phyloP scores from a whole-genome alignment of 2,888 invertebrate genomes.

The Chouioia cunea region DNA sequence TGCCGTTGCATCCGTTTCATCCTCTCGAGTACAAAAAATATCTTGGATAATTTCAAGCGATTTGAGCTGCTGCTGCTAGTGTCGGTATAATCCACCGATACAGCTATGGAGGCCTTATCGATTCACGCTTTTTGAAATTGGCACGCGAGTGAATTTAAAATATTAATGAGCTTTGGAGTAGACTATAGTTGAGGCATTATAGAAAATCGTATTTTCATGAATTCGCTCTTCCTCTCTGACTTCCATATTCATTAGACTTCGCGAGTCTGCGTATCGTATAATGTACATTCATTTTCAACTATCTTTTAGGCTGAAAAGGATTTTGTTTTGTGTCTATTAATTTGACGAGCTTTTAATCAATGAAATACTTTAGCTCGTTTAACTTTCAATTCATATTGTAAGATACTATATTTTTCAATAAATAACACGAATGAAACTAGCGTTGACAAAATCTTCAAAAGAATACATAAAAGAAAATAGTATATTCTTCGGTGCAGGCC shows the following conservation, averaged over 20 bases:
- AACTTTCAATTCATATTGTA: too few relatives aligned
- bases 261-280: too few relatives aligned
- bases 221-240: neutral
- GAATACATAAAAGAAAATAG: too few relatives aligned
- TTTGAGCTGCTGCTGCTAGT: constrained; percentile 1
- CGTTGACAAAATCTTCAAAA: too few relatives aligned
- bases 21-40: neutral
- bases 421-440: too few relatives aligned
- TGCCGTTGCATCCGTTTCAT: too few relatives aligned
- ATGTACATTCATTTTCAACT: neutral
- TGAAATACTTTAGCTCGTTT: neutral
- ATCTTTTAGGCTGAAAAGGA: constrained; percentile 4
- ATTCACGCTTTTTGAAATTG: constrained; percentile 20
- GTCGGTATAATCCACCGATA: too few relatives aligned
- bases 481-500: too few relatives aligned
- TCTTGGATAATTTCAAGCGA: constrained; percentile 17
- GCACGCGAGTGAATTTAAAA: constrained; percentile 26
- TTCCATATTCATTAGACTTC: constrained; percentile 10
- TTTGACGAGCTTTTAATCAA: neutral
- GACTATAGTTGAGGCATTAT: constrained; percentile 1
- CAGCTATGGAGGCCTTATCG: constrained; percentile 16
- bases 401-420: too few relatives aligned
- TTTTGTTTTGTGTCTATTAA: constrained; percentile 8
- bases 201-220: constrained; percentile 28
- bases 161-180: constrained; percentile 27